A percentile compares a stretch with the other conserved stretches of the same genome.
Evolutionary conservation across 2,797 vertebrate genomes (phyloP).

Genomic region (Propithecus perrieri): DNA sequence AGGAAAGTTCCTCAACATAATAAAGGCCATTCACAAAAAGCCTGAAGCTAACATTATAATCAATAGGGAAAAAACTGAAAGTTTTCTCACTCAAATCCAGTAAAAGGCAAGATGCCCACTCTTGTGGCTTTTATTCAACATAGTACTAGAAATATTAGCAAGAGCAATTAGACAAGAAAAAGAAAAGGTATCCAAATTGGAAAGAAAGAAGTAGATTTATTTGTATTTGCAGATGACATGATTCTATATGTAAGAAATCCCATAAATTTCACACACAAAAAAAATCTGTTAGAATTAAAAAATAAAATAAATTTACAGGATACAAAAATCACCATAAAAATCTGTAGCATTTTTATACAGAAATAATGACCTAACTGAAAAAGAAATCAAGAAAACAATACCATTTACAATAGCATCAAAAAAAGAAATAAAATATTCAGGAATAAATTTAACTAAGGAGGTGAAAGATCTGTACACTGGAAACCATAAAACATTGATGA

Average conservation of each 20-base stretch:
- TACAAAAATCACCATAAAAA: not conserved
- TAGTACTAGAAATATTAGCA: not conserved
- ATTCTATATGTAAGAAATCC: not conserved
- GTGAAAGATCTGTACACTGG: not conserved
- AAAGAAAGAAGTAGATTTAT: not conserved
- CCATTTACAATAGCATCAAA: not conserved
- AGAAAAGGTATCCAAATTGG: not conserved
- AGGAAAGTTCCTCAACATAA: not conserved
- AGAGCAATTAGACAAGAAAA: not conserved
- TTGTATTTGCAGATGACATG: not conserved
- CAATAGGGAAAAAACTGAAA: not conserved
- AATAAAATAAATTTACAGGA: not conserved
- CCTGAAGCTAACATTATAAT: not conserved
- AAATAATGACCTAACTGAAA: not conserved
- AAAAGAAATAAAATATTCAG: not conserved
- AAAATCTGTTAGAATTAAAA: not conserved
- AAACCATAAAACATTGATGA: not conserved
- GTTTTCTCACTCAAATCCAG: not conserved
- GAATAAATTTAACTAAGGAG: not conserved
- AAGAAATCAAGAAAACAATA: not conserved
- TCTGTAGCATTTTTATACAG: not conserved
- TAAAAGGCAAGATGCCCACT: not conserved
- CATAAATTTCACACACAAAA: not conserved
- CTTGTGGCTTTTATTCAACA: not conserved
- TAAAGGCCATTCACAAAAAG: not conserved